A percentile compares a stretch with the other conserved stretches of the same genome.
phyloP scores from a whole-genome alignment of 1,140 invertebrate genomes.

The Achatina immaculata region DNA sequence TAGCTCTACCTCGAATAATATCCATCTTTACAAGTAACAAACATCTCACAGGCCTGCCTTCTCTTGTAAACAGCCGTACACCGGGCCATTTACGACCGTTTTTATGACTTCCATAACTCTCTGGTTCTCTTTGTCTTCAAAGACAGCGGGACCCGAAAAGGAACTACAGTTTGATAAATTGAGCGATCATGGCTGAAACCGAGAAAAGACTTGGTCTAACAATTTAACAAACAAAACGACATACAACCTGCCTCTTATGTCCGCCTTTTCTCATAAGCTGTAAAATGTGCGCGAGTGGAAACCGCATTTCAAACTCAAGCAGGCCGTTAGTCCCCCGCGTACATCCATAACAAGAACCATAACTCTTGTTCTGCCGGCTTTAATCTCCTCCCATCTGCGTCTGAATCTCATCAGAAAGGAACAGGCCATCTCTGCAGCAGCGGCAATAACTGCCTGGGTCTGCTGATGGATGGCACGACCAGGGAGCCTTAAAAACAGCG shows the following conservation, averaged over 20 bases:
- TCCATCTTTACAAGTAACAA: background rate
- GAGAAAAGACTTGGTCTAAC: background rate
- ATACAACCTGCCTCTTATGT: background rate
- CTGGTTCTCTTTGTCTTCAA: background rate
- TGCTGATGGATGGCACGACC: constrained; percentile 16
- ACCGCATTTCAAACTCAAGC: constrained; percentile 9
- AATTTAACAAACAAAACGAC: constrained; percentile 7
- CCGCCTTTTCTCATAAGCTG: background rate
- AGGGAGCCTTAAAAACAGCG: constrained; percentile 24
- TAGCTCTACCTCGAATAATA: background rate
- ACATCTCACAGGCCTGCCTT: background rate
- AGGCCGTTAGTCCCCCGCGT: constrained; percentile 19
- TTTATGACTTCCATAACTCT: constrained; percentile 7
- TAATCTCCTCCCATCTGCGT: constrained; percentile 28
- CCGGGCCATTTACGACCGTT: background rate
- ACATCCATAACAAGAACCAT: constrained; percentile 20
- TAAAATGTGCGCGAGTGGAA: constrained; percentile 1
- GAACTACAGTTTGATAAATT: background rate
- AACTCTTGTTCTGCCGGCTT: constrained; percentile 21
- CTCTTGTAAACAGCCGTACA: background rate
- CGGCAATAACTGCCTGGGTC: constrained; percentile 17
- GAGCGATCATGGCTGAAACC: background rate
- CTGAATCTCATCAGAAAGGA: constrained; percentile 22
- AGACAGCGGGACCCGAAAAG: background rate
- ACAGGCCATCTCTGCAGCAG: background rate